phyloP scores from a whole-genome alignment of 2,797 vertebrate genomes.

The Sarcophilus harrisii region DNA sequence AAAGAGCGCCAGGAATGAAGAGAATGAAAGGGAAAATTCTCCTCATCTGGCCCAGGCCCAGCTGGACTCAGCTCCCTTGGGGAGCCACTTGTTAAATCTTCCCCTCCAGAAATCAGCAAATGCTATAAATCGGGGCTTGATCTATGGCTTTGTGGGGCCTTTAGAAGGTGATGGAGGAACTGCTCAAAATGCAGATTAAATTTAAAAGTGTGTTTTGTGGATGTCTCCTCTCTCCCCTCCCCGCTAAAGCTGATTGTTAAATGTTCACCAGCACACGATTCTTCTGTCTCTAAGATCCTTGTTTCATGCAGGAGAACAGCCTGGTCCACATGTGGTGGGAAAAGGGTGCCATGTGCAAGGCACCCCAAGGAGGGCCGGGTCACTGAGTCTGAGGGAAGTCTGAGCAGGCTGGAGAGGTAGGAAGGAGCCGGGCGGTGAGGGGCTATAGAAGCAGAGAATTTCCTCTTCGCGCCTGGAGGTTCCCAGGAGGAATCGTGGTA shows the following conservation, averaged over 20 bases:
- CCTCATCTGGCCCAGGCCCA: not conserved
- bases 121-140: too few relatives aligned
- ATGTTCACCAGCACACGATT: not conserved
- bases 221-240: not conserved
- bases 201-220: not conserved
- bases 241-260: not conserved
- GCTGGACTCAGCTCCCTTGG: not conserved
- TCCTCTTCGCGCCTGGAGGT: too few relatives aligned
- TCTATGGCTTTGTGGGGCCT: not conserved
- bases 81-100: not conserved
- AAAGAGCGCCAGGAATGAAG: not conserved
- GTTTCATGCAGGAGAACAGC: not conserved
- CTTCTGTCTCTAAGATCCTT: not conserved
- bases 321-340: not conserved
- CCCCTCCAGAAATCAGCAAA: too few relatives aligned
- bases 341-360: not conserved
- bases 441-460: too few relatives aligned
- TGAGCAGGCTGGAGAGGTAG: too few relatives aligned
- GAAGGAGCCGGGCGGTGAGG: too few relatives aligned
- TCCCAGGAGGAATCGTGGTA: too few relatives aligned
- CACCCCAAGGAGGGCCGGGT: too few relatives aligned
- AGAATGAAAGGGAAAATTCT: not conserved
- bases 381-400: too few relatives aligned
- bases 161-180: not conserved
- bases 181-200: not conserved